These are phyloP conservation scores for Saimiri boliviensis DNA, from an alignment of 2,113 vertebrate genomes.

Conservation along the genomic window DNA sequence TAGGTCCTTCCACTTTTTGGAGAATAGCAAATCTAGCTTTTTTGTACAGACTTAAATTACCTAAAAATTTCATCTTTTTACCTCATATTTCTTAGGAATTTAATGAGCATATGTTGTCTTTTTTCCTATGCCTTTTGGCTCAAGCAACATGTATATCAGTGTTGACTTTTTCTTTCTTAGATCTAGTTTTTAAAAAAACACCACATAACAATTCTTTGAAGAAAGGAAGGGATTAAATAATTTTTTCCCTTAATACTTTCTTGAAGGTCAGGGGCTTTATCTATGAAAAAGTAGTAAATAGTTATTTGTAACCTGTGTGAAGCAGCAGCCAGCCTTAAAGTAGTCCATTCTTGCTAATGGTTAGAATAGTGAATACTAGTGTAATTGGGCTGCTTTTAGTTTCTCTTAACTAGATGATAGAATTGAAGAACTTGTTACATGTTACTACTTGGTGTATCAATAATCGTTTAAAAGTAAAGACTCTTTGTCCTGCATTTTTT, in stretches of 20 bases:
- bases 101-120: background rate
- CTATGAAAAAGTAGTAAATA: slow-evolving; percentile 76
- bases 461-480: slow-evolving; percentile 66
- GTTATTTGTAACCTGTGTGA: slow-evolving; percentile 47
- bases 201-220: slow-evolving; percentile 44
- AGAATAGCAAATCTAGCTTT: slow-evolving; percentile 50
- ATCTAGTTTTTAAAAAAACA: background rate
- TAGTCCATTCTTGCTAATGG: background rate
- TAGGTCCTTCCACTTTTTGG: slow-evolving; percentile 41
- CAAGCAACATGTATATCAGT: background rate
- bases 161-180: slow-evolving; percentile 45
- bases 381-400: slow-evolving; percentile 49
- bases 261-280: slow-evolving; percentile 76
- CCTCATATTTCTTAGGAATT: slow-evolving; percentile 60
- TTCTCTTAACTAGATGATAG: slow-evolving; percentile 61
- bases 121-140: slow-evolving; percentile 47
- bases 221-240: slow-evolving; percentile 68
- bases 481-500: background rate
- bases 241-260: slow-evolving; percentile 67
- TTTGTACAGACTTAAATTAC: slow-evolving; percentile 33
- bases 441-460: slow-evolving; percentile 70
- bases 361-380: background rate
- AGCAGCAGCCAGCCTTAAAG: slow-evolving; percentile 56
- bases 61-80: slow-evolving; percentile 57
- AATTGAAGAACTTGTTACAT: slow-evolving; percentile 73